These are phyloP conservation scores for Rhizomys pruinosus DNA, from an alignment of 2,113 vertebrate genomes.

Conservation along the genomic window DNA sequence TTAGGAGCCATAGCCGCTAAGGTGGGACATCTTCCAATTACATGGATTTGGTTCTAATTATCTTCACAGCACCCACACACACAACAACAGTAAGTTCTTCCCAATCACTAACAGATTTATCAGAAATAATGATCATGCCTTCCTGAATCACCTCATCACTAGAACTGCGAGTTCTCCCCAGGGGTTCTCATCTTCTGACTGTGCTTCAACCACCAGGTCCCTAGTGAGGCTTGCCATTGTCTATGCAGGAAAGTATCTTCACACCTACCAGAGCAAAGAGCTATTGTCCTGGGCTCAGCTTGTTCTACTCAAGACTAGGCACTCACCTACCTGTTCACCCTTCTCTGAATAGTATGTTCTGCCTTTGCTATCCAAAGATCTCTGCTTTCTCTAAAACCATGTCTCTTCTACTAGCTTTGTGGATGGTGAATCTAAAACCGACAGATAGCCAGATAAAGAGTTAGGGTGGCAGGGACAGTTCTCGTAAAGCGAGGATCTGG, in stretches of 20 bases:
- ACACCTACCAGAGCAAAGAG: background rate
- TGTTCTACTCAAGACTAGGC: too few species aligned
- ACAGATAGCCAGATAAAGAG: too few species aligned
- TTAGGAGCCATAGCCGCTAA: constrained; percentile 42
- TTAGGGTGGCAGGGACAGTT: too few species aligned
- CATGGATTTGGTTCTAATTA: constrained; percentile 64
- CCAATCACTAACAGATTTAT: constrained; percentile 25
- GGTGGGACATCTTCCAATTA: constrained; percentile 68
- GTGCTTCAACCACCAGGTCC: background rate
- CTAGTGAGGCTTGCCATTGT: background rate
- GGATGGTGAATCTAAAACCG: too few species aligned
- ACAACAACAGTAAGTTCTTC: constrained; percentile 44
- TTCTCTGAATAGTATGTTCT: too few species aligned
- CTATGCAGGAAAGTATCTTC: background rate
- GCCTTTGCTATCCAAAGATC: too few species aligned
- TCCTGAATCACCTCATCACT: constrained; percentile 1
- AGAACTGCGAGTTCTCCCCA: background rate
- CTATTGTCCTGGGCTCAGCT: background rate
- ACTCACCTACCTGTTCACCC: too few species aligned
- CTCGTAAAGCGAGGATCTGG: too few species aligned
- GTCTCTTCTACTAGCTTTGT: too few species aligned
- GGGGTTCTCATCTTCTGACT: background rate
- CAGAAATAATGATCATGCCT: constrained; percentile 41
- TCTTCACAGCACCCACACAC: constrained; percentile 67
- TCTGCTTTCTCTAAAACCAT: too few species aligned